Conservation (phyloP, 1,140 invertebrate genomes). For the Monomorium pharaonis region DNA sequence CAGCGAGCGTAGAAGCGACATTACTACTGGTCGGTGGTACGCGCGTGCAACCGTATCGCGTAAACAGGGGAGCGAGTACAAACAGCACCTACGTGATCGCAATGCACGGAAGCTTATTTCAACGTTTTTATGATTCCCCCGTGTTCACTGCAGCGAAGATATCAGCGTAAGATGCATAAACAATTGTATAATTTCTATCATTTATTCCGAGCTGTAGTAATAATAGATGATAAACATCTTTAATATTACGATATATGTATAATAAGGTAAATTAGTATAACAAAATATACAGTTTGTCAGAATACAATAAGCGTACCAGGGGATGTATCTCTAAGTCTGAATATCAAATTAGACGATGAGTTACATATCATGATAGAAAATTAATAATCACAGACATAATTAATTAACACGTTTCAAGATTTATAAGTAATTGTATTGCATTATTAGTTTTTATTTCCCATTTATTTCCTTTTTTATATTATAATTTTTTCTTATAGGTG, state of each 20-base stretch:
- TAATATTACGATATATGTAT: neutral
- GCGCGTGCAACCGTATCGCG: slow-evolving; percentile 42
- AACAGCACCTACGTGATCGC: slow-evolving; percentile 50
- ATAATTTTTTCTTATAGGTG: neutral
- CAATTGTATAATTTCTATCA: slow-evolving; percentile 14
- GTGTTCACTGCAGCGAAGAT: neutral
- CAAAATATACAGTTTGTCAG: neutral
- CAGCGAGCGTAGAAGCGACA: slow-evolving; percentile 6
- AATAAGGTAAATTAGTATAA: neutral
- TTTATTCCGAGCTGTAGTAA: neutral
- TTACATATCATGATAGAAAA: neutral
- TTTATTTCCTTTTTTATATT: neutral
- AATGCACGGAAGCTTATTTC: slow-evolving; percentile 30
- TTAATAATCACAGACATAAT: neutral
- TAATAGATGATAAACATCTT: neutral
- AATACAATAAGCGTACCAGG: neutral
- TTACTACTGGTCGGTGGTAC: slow-evolving; percentile 13
- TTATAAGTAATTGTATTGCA: neutral
- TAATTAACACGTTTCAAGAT: neutral
- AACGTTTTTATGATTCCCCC: neutral
- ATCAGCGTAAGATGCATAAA: neutral
- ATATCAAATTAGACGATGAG: neutral
- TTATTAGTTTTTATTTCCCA: neutral
- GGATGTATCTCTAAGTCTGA: neutral
- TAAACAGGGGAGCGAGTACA: slow-evolving; percentile 33